These are phyloP conservation scores for Entomyzon cyanotis DNA, from an alignment of 2,113 vertebrate species.

Conservation along the genomic window DNA sequence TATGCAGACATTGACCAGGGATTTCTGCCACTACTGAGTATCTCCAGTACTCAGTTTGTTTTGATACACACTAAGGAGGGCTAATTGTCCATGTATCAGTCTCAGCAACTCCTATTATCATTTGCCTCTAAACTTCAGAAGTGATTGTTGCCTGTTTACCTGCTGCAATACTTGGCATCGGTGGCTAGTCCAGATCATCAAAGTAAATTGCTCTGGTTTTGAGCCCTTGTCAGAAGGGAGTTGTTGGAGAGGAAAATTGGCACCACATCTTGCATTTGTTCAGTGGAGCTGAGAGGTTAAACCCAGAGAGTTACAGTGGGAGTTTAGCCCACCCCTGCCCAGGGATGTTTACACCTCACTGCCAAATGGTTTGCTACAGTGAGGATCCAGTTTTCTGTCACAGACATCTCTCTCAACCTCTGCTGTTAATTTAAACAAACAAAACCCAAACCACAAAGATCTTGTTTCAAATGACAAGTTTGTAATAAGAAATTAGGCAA, in stretches of 20 bases:
- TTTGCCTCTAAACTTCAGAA: background rate
- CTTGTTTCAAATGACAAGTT: background rate
- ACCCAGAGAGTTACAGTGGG: background rate
- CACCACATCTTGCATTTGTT: background rate
- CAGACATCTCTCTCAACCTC: background rate
- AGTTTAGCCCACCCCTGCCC: background rate
- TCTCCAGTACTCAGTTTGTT: background rate
- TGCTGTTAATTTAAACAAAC: background rate
- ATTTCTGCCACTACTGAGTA: background rate
- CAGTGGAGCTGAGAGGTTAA: background rate
- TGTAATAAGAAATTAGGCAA: background rate
- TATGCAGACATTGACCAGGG: background rate
- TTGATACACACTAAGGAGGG: background rate
- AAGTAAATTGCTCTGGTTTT: background rate
- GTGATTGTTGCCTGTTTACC: background rate
- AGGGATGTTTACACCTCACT: background rate
- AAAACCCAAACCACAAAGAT: background rate
- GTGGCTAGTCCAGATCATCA: background rate
- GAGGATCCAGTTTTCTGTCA: background rate
- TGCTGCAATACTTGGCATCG: background rate
- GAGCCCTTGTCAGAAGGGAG: background rate
- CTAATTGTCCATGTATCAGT: rapidly evolving
- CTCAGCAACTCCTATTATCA: background rate
- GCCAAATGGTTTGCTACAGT: background rate
- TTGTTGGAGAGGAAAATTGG: background rate